phyloP scores from a whole-genome alignment of 2,113 vertebrate genomes.

The Pelecanoides urinatrix region DNA sequence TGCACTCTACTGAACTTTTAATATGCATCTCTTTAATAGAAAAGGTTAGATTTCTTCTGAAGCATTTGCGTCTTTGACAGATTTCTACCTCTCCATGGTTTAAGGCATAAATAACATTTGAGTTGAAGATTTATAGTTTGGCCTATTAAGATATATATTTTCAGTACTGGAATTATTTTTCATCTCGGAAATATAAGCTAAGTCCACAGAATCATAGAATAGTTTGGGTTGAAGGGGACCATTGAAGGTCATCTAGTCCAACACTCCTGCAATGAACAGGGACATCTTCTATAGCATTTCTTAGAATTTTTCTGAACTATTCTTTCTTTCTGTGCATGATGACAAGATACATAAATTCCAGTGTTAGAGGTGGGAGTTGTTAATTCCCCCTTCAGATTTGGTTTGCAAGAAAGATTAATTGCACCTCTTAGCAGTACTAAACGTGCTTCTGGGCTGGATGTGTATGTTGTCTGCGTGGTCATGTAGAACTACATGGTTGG shows the following conservation, averaged over 20 bases:
- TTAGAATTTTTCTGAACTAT: background rate
- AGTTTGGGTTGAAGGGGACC: background rate
- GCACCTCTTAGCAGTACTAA: background rate
- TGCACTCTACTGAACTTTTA: background rate
- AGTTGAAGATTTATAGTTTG: background rate
- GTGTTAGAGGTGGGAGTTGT: background rate
- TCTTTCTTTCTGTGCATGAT: background rate
- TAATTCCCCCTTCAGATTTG: background rate
- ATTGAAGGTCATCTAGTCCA: background rate
- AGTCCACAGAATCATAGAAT: background rate
- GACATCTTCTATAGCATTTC: background rate
- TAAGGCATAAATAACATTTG: background rate
- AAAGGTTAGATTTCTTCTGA: background rate
- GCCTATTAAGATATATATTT: background rate
- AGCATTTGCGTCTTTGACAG: background rate
- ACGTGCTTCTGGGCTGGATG: rapidly evolving
- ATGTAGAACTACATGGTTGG: rapidly evolving
- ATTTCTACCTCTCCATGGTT: background rate
- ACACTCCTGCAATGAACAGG: rapidly evolving
- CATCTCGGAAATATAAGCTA: background rate
- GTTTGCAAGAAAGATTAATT: background rate
- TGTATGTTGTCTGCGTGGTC: background rate
- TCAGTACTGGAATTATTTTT: background rate
- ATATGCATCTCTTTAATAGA: background rate
- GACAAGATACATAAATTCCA: background rate